Percentiles rank a stretch among this genome's conserved stretches.
Conservation (phyloP, 2,797 vertebrate species). For the Clarias pachynema region DNA sequence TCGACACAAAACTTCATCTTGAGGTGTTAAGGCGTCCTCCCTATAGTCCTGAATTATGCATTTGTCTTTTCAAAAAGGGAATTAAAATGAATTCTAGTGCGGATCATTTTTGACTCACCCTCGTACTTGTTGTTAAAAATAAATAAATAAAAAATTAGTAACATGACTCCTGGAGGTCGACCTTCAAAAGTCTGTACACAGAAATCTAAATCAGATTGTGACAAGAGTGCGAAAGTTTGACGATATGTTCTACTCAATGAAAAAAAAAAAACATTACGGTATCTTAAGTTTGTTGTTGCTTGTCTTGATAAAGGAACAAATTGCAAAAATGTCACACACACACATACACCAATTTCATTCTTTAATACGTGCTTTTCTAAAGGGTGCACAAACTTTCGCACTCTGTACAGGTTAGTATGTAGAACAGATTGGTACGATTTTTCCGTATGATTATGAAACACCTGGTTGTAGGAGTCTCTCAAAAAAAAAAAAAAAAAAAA, state of each 20-base stretch:
- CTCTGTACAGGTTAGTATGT: background rate
- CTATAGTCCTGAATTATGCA: too few species aligned
- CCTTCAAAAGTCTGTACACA: too few species aligned
- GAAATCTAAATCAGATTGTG: background rate
- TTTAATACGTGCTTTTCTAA: background rate
- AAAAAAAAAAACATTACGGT: background rate
- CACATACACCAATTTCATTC: too few species aligned
- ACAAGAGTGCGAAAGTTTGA: slow-evolving; percentile 7
- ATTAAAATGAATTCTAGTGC: too few species aligned
- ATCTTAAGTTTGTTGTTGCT: background rate
- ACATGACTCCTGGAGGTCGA: too few species aligned
- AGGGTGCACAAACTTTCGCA: slow-evolving; percentile 7
- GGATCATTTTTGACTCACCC: too few species aligned
- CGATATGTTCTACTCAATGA: background rate
- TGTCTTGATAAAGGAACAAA: background rate
- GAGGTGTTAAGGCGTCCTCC: too few species aligned
- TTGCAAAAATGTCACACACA: background rate
- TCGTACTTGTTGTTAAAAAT: background rate
- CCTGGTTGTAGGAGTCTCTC: background rate
- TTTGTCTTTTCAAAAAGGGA: too few species aligned
- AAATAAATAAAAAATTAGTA: background rate
- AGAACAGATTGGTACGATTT: background rate
- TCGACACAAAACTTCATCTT: too few species aligned
- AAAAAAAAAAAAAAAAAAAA: too few species aligned
- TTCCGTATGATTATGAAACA: slow-evolving; percentile 5